These are phyloP conservation scores for Nematostella vectensis DNA, from an alignment of 92 coral and sea anemone species.

Conservation along the genomic window DNA sequence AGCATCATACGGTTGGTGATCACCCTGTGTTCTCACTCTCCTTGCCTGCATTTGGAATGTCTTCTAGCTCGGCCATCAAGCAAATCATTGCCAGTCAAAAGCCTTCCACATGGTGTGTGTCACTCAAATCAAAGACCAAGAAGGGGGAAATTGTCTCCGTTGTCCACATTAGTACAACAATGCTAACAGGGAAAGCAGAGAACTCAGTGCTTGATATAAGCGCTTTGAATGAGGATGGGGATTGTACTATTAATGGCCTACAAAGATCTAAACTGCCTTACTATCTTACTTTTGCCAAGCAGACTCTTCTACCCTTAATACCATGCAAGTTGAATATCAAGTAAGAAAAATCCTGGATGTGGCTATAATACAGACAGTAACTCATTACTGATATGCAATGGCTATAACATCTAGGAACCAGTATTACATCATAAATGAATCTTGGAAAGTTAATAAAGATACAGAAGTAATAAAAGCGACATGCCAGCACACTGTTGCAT, in stretches of 20 bases:
- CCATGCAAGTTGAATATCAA: constrained; percentile 1
- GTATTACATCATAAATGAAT: too few relatives aligned
- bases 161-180: constrained; percentile 48
- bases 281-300: constrained; percentile 53
- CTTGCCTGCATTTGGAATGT: constrained; percentile 80
- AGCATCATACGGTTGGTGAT: constrained; percentile 31
- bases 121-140: constrained; percentile 52
- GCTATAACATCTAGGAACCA: too few relatives aligned
- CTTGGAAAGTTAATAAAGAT: too few relatives aligned
- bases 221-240: constrained; percentile 36
- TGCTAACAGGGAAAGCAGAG: constrained; percentile 18
- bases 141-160: constrained; percentile 41
- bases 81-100: constrained; percentile 49
- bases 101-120: constrained; percentile 77
- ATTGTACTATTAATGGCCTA: constrained; percentile 16
- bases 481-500: too few relatives aligned
- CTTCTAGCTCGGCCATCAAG: constrained; percentile 75
- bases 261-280: constrained; percentile 35
- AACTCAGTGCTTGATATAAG: constrained; percentile 18
- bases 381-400: too few relatives aligned
- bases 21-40: constrained; percentile 88
- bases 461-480: too few relatives aligned
- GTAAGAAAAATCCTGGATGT: too few relatives aligned
- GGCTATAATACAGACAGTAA: too few relatives aligned
- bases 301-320: constrained; percentile 28